Conservation (phyloP, 2,888 invertebrate genomes). For the Lycaena phlaeas region DNA sequence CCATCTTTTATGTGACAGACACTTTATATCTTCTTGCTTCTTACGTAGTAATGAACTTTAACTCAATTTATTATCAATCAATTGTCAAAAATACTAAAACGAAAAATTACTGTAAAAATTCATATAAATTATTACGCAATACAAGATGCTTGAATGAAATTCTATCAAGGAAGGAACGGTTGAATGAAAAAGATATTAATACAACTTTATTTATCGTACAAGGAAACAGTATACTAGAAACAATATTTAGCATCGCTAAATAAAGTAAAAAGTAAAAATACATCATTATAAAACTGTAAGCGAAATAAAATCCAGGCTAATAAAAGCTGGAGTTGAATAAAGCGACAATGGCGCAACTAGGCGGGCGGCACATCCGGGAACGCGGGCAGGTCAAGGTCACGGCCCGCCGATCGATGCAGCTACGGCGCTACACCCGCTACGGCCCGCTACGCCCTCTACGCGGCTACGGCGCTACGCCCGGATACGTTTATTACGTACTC, state of each 20-base stretch:
- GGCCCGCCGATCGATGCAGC: slow-evolving; percentile 77
- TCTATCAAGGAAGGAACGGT: too few species aligned
- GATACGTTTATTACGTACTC: slow-evolving; percentile 16
- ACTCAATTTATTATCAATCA: too few species aligned
- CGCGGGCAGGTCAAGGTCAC: slow-evolving; percentile 78
- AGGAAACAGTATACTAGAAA: too few species aligned
- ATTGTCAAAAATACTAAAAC: too few species aligned
- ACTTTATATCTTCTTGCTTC: too few species aligned
- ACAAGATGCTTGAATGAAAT: too few species aligned
- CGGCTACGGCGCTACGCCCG: slow-evolving; percentile 20
- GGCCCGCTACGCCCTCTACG: slow-evolving; percentile 33
- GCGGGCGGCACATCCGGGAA: slow-evolving; percentile 64
- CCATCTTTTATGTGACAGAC: too few species aligned
- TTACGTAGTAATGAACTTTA: too few species aligned
- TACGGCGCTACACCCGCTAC: slow-evolving; percentile 51
- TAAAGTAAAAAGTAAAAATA: not conserved
- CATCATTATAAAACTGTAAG: slow-evolving; percentile 10
- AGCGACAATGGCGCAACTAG: slow-evolving; percentile 61
- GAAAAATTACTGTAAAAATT: too few species aligned
- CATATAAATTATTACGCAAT: too few species aligned
- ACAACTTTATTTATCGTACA: too few species aligned
- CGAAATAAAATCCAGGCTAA: slow-evolving; percentile 47
- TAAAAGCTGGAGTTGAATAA: slow-evolving; percentile 52
- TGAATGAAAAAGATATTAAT: too few species aligned
- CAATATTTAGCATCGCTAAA: not conserved